These are phyloP conservation scores for Sesamia inferens DNA, from an alignment of 2,888 invertebrate genomes.

Conservation along the genomic window DNA sequence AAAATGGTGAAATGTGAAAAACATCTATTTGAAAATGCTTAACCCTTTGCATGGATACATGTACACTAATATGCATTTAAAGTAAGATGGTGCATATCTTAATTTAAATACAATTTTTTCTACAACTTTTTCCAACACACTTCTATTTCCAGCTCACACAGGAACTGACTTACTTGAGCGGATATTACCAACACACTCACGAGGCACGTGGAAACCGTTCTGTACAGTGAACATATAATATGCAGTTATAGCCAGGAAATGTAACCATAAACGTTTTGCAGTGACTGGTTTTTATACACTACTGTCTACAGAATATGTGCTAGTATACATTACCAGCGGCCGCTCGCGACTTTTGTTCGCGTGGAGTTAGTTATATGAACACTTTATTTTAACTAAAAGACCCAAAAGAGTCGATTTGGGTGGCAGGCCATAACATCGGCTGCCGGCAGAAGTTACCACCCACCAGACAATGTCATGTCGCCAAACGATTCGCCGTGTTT, in stretches of 20 bases:
- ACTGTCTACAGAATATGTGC: neutral
- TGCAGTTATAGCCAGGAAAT: constrained; percentile 33
- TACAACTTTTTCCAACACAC: neutral
- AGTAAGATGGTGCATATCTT: no score
- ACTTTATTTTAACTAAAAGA: no score
- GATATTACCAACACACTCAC: constrained; percentile 56
- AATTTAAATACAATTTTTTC: no score
- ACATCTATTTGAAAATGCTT: neutral
- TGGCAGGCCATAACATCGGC: no score
- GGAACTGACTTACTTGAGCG: constrained; percentile 36
- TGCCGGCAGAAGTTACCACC: no score
- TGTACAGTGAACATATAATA: constrained; percentile 14
- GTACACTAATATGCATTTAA: neutral
- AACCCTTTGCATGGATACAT: neutral
- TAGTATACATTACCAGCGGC: no score
- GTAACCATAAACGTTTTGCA: constrained; percentile 34
- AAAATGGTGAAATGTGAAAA: neutral
- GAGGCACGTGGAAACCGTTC: constrained; percentile 53
- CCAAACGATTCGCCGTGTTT: no score
- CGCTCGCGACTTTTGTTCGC: no score
- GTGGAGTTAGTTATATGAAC: neutral
- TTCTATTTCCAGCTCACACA: constrained; percentile 30
- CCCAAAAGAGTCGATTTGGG: no score
- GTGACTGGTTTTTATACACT: constrained; percentile 25
- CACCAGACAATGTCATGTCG: no score